Base-by-base conservation (phyloP, 2,888 invertebrate genomes). In the Aleiodes leptofemur region DNA sequence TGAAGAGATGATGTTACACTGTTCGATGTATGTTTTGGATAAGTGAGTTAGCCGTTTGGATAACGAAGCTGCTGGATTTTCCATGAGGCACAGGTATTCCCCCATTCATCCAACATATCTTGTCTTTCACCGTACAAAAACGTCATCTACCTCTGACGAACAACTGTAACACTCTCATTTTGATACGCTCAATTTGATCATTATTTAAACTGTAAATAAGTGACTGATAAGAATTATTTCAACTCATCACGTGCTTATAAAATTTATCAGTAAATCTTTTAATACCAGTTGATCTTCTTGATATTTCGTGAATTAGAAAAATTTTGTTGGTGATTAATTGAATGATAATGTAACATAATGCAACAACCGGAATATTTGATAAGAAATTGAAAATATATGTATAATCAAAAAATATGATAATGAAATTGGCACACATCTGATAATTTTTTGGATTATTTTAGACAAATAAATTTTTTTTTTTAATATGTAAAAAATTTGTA, bases 51-150 rank as follows among this genome's bases (percentile, higher is more conserved):
- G 16, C 23, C 64, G 23, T 43, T 64, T 48, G 64, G 48, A 48
- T 43, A 64, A 11, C 8, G 48, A 48, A 43, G 64, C 14, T 48
- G 48, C 64, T 64, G 64, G 64, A 48, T 64, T 64, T 64, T 64
- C 64, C 64, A 48, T 43, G 23, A 48, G 48, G 5, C 16, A n/a
- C 59, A 59, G 59, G 59, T 59, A 59, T 59, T 64, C 48, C 64
- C 61, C 64, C 64, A 23, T 48, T 64, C 64, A 9, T 48, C 64
- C 43, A 14, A 43, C 64, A 64, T 43, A 7, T 43, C 43, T 43
- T 43, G 43, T 64, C 38, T 64, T 64, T 64, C 48, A 64, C 64
- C 23, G 43, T 64, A 48, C 43, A 64, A 4, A 48, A 43, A 43
- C 8, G 23, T 64, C 14, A 16, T 23, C 23, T 38, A 23, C 9